Evolutionary conservation across 1,140 invertebrate species (phyloP).

Genomic region (Aricia agestis): DNA sequence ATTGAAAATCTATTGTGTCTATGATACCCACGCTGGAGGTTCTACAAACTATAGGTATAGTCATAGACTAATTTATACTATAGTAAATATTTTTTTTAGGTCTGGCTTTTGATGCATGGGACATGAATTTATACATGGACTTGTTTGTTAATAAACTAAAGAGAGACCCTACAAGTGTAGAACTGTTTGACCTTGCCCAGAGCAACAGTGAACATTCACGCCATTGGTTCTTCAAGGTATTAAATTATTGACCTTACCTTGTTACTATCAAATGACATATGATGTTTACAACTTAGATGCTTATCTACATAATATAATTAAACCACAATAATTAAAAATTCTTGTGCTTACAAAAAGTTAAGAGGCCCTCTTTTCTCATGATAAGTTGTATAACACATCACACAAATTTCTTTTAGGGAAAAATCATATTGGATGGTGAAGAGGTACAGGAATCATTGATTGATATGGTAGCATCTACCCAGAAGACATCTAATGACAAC

Average conservation of each 20-base stretch:
- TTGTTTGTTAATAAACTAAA: slow-evolving; percentile 88
- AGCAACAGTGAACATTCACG: slow-evolving; percentile 96
- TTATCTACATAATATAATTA: neutral
- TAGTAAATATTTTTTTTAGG: slow-evolving; percentile 60
- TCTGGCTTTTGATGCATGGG: slow-evolving; percentile 92
- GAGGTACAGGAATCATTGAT: slow-evolving; percentile 89
- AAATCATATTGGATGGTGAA: slow-evolving; percentile 89
- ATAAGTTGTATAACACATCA: too few species aligned
- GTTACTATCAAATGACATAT: neutral
- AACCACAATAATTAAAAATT: neutral
- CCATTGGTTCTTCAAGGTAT: slow-evolving; percentile 92
- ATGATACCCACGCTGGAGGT: too few species aligned
- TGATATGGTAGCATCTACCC: slow-evolving; percentile 94
- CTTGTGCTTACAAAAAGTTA: too few species aligned
- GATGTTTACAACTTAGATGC: neutral
- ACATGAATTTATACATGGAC: slow-evolving; percentile 90
- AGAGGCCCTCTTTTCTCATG: too few species aligned
- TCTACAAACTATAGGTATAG: too few species aligned
- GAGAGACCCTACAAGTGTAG: slow-evolving; percentile 97
- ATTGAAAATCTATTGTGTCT: too few species aligned
- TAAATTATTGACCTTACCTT: slow-evolving; percentile 1
- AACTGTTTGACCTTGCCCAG: slow-evolving; percentile 99
- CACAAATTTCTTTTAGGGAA: slow-evolving; percentile 79
- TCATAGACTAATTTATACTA: too few species aligned
- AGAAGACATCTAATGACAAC: slow-evolving; percentile 90